phyloP scores from a whole-genome alignment of 2,797 vertebrate species.

The Falco novaeseelandiae region DNA sequence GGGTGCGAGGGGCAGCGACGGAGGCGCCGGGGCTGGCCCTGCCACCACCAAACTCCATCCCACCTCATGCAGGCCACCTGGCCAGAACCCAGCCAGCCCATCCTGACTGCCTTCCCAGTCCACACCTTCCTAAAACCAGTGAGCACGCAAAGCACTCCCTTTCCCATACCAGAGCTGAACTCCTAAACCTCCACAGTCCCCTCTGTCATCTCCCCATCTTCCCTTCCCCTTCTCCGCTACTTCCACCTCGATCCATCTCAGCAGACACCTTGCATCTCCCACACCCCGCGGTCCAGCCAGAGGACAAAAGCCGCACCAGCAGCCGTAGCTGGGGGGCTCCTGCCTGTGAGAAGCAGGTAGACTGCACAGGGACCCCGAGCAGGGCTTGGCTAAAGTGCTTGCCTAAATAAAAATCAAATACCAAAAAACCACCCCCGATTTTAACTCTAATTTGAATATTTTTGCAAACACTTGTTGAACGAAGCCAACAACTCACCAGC shows the following conservation, averaged over 20 bases:
- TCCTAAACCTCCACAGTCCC: rapidly evolving
- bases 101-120: not conserved
- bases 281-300: not conserved
- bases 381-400: conserved; percentile 26
- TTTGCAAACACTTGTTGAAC: conserved; percentile 55
- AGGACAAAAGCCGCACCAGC: not conserved
- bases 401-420: conserved; percentile 56
- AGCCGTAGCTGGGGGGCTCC: not conserved
- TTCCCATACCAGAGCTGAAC: not conserved
- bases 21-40: not conserved
- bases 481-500: conserved; percentile 17
- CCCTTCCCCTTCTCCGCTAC: not conserved
- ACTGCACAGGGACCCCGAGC: not conserved
- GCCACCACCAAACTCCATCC: rapidly evolving
- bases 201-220: too few relatives aligned
- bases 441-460: conserved; percentile 40
- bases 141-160: rapidly evolving
- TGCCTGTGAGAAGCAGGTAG: not conserved
- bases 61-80: rapidly evolving
- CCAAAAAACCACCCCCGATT: not conserved
- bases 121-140: not conserved
- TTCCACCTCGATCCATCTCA: not conserved
- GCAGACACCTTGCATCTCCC: not conserved
- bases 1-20: not conserved
- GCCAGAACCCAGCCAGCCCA: rapidly evolving